phyloP scores from a whole-genome alignment of 2,797 vertebrate species.

The Spinibarbus caldwelli region DNA sequence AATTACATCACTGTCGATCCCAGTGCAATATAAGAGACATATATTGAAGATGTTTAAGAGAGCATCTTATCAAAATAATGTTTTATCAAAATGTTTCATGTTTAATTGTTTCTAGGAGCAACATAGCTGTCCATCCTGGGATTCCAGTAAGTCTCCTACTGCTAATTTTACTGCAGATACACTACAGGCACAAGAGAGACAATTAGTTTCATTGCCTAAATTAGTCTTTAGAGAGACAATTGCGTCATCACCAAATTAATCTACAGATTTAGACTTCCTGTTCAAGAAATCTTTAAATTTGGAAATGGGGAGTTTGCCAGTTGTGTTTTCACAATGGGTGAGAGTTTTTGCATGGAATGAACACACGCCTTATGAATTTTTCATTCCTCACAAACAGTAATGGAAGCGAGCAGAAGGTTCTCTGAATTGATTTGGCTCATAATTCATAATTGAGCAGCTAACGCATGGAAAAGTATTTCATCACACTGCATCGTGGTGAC shows the following conservation, averaged over 20 bases:
- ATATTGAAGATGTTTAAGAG: constrained; percentile 53
- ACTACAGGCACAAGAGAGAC: constrained; percentile 65
- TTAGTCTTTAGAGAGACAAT: constrained; percentile 8
- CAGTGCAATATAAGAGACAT: constrained; percentile 20
- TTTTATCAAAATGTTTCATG: constrained; percentile 52
- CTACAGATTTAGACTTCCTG: constrained; percentile 62
- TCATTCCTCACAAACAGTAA: constrained; percentile 73
- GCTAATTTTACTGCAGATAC: constrained; percentile 52
- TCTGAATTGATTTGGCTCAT: constrained; percentile 75
- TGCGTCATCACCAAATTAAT: constrained; percentile 57
- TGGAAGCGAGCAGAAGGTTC: constrained; percentile 74
- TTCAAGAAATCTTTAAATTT: constrained; percentile 59
- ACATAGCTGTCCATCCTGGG: constrained; percentile 63
- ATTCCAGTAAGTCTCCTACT: constrained; percentile 58
- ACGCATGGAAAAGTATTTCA: constrained; percentile 71
- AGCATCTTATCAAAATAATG: constrained; percentile 28
- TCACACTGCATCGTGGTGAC: constrained; percentile 75
- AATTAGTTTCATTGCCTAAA: constrained; percentile 64
- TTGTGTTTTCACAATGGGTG: constrained; percentile 62
- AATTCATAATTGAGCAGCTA: constrained; percentile 78
- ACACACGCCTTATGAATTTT: constrained; percentile 71
- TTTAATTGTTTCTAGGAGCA: constrained; percentile 66
- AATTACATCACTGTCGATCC: constrained; percentile 55
- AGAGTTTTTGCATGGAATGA: constrained; percentile 63
- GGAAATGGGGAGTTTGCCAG: constrained; percentile 62